These are phyloP conservation scores for Heteromurus nitidus DNA, from an alignment of 2,888 invertebrate species.

Conservation along the genomic window DNA sequence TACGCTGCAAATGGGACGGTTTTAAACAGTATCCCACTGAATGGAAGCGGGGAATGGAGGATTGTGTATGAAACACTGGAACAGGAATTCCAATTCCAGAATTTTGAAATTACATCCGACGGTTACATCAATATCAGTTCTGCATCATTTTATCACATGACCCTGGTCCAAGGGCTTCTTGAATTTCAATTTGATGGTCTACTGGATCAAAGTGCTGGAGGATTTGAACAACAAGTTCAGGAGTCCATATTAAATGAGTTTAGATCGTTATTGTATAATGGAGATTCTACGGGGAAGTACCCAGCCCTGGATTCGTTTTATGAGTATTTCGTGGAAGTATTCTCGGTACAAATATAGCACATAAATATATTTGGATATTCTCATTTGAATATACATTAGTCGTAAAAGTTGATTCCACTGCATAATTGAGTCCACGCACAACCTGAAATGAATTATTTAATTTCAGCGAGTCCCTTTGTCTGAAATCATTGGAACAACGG, in stretches of 20 bases:
- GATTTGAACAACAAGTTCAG: not conserved
- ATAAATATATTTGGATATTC: too few relatives aligned
- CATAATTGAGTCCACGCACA: too few relatives aligned
- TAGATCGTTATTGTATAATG: not conserved
- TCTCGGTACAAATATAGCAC: not conserved
- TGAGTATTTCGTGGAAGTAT: not conserved
- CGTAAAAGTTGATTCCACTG: too few relatives aligned
- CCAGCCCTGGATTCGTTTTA: not conserved
- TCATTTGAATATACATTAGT: too few relatives aligned
- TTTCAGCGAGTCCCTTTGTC: too few relatives aligned
- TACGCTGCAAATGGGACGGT: constrained; percentile 1
- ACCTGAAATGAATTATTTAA: too few relatives aligned
- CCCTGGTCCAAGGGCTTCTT: not conserved
- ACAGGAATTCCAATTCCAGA: not conserved
- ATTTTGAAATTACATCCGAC: not conserved
- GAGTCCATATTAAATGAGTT: not conserved
- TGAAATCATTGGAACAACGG: not conserved
- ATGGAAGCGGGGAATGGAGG: not conserved
- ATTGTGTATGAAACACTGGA: not conserved
- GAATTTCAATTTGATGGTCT: not conserved
- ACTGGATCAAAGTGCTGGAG: not conserved
- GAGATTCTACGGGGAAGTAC: not conserved
- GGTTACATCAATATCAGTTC: not conserved
- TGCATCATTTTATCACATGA: not conserved
- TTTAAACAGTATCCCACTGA: not conserved